These are phyloP conservation scores for Lomographa bimaculata DNA, from an alignment of 2,888 invertebrate species.

Conservation along the genomic window DNA sequence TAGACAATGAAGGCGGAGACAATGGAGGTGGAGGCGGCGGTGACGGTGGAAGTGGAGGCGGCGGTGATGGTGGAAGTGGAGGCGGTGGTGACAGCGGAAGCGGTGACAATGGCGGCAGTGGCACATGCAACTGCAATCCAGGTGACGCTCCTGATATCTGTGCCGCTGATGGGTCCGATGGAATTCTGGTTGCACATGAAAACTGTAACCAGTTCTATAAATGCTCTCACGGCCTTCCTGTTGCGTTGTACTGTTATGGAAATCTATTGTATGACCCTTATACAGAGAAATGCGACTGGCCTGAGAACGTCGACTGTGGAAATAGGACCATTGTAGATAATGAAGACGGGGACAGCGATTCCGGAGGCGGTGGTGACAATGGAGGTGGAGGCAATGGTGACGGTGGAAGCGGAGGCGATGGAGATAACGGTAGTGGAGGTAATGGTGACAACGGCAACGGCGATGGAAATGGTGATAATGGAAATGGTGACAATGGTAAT, in stretches of 20 bases:
- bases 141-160: slow-evolving; percentile 33
- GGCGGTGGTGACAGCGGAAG: slow-evolving; percentile 14
- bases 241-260: slow-evolving; percentile 78
- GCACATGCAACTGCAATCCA: slow-evolving; percentile 28
- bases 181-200: slow-evolving; percentile 40
- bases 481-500: slow-evolving; percentile 6
- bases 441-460: slow-evolving; percentile 30
- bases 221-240: slow-evolving; percentile 82
- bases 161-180: slow-evolving; percentile 35
- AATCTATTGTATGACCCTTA: slow-evolving; percentile 77
- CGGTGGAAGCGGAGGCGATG: too few species aligned
- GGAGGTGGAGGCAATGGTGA: neutral
- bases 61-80: slow-evolving; percentile 6
- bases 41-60: neutral
- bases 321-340: slow-evolving; percentile 21
- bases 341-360: slow-evolving; percentile 2
- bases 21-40: slow-evolving; percentile 15
- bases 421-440: too few species aligned
- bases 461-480: slow-evolving; percentile 23
- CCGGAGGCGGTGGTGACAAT: neutral
- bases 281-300: slow-evolving; percentile 62
- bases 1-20: slow-evolving; percentile 6
- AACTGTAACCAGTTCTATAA: slow-evolving; percentile 57
- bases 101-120: slow-evolving; percentile 11
- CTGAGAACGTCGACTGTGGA: slow-evolving; percentile 31